Conservation (phyloP, 1,140 invertebrate genomes). For the Zaprionus kolodkinae region DNA sequence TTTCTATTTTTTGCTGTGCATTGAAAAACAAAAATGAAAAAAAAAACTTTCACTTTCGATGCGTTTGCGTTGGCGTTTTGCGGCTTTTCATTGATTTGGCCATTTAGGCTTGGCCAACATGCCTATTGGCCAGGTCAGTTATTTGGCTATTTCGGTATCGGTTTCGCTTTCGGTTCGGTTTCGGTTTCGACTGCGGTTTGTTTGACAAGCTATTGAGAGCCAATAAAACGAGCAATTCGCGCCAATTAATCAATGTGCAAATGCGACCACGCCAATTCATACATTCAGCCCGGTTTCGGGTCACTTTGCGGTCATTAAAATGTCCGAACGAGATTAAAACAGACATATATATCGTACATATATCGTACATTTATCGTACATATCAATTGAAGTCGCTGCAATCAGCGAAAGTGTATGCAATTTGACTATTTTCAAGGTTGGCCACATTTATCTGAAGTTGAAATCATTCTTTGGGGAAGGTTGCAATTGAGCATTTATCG, state of each 20-base stretch:
- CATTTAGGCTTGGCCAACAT: constrained; percentile 44
- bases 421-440: constrained; percentile 1
- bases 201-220: constrained; percentile 15
- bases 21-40: constrained; percentile 38
- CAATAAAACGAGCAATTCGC: constrained; percentile 36
- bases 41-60: constrained; percentile 67
- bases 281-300: constrained; percentile 8
- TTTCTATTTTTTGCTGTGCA: constrained; percentile 18
- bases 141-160: constrained; percentile 35
- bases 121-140: constrained; percentile 66
- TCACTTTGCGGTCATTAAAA: constrained; percentile 8
- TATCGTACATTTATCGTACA: background rate
- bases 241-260: constrained; percentile 52
- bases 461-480: no score
- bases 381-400: background rate
- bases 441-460: background rate
- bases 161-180: constrained; percentile 29
- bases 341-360: background rate
- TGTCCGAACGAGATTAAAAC: background rate
- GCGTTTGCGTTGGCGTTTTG: constrained; percentile 49
- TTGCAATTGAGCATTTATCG: no score
- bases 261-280: constrained; percentile 18
- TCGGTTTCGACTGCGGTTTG: constrained; percentile 3
- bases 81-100: constrained; percentile 33
- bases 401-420: background rate